Base-by-base conservation (phyloP, 1,140 invertebrate genomes). In the Heliconius melpomene region DNA sequence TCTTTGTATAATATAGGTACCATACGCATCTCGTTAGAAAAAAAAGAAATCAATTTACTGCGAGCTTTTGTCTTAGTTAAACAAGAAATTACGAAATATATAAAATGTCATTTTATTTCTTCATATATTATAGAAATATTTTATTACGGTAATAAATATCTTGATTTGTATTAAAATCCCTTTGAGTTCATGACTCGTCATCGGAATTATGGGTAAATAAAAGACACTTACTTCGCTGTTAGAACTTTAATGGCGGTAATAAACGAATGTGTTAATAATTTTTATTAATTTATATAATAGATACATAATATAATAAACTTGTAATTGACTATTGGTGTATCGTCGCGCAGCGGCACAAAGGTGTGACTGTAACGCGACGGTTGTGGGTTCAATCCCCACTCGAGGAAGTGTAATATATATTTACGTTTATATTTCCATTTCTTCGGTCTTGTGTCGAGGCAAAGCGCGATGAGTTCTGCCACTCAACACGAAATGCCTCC, bases 1-100 rank as follows among this genome's bases (percentile, higher is more conserved):
- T 40, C 32, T 66, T 66, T 66, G 60, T 29, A 29, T 66, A 66
- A 26, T 66, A 66, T 66, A 57, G 54, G n/a, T 57, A 66, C 60
- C 13, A 26, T 26, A 8, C 11, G 2, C n/a, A 66, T 66, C n/a
- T 57, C 23, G 26, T 66, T 23, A 29, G 26, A 29, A 66, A 11
- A 66, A 66, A 66, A 54, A n/a, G 52, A 54, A 57, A 57, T 9
- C n/a, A 23, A 23, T 57, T 57, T 57, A 7, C 50, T 16, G 50
- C 18, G 18, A 52, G 11, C 3, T 46, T 46, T 46, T 46, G 13
- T 46, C 13, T 52, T 52, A 7, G 20, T 57, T 18, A n/a, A 57
- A 23, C 20, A 57, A 18, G 6, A 16, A 52, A 52, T 52, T 18
- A 52, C 6, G 50, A 57, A 57, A 23, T 57, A 11, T 23, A 23